Conservation (phyloP, 2,113 vertebrate genomes). For the Turnix velox region DNA sequence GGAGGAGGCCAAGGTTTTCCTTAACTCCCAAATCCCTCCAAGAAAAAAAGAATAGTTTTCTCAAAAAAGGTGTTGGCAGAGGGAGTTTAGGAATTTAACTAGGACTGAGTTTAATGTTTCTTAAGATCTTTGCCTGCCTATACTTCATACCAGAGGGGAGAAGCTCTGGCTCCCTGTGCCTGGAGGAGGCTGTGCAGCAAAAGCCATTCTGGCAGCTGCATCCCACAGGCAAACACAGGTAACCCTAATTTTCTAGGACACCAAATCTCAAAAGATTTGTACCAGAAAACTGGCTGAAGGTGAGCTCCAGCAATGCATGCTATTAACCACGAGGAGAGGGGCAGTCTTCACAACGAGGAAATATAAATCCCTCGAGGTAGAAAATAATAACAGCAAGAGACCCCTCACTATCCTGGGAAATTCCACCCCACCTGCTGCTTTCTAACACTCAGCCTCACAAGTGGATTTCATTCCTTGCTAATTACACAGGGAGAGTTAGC, state of each 20-base stretch:
- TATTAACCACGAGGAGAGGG: not conserved
- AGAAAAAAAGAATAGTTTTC: not conserved
- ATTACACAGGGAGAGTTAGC: not conserved
- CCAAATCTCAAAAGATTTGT: not conserved
- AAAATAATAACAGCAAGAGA: not conserved
- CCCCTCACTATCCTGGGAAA: rapidly evolving
- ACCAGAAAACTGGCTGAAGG: not conserved
- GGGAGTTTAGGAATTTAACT: not conserved
- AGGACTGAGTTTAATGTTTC: not conserved
- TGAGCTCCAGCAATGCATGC: not conserved
- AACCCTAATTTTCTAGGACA: not conserved
- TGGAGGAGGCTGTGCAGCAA: not conserved
- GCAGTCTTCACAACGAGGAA: not conserved
- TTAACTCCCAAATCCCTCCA: not conserved
- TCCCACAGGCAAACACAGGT: rapidly evolving
- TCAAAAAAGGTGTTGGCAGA: not conserved
- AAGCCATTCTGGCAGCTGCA: not conserved
- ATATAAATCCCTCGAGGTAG: not conserved
- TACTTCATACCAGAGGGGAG: not conserved
- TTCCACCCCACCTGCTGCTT: not conserved
- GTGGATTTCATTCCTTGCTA: not conserved
- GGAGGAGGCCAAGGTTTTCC: not conserved
- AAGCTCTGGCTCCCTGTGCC: not conserved
- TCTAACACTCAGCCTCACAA: too few species aligned
- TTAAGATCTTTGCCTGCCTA: not conserved